phyloP scores from a whole-genome alignment of 2,888 invertebrate genomes.

The Agonopterix subpropinquella region DNA sequence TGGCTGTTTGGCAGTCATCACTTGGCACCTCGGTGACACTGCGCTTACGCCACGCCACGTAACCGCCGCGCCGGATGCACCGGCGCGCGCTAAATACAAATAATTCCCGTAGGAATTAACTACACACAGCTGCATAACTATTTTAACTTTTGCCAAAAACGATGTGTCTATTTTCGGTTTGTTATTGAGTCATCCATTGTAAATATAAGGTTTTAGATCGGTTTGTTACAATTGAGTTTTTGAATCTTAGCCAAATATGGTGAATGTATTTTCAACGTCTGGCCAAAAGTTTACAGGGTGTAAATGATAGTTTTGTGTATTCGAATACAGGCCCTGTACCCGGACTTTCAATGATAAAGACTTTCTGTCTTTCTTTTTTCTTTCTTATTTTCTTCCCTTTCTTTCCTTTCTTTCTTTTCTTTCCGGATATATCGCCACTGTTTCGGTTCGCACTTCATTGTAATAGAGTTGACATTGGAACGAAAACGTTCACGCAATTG shows the following conservation, averaged over 20 bases:
- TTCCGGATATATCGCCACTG: too few species aligned
- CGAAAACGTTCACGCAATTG: too few species aligned
- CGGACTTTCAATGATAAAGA: too few species aligned
- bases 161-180: neutral
- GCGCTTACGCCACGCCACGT: conserved; percentile 34
- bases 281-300: too few species aligned
- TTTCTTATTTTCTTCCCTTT: too few species aligned
- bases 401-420: too few species aligned
- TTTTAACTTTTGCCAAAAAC: conserved; percentile 19
- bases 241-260: neutral
- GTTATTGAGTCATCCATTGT: neutral
- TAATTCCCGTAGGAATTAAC: conserved; percentile 35
- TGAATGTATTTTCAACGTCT: too few species aligned
- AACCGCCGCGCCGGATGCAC: conserved; percentile 16
- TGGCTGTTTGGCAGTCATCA: conserved; percentile 32
- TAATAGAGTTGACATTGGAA: too few species aligned
- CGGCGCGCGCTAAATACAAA: conserved; percentile 22
- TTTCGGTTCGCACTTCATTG: too few species aligned
- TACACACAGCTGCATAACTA: conserved; percentile 27
- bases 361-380: too few species aligned
- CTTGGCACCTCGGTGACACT: conserved; percentile 39
- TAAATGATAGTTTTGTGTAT: too few species aligned
- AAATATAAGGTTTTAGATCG: neutral
- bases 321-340: too few species aligned
- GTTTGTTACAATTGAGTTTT: neutral